phyloP scores from a whole-genome alignment of 2,797 vertebrate species.

The Enteromius fasciolatus region DNA sequence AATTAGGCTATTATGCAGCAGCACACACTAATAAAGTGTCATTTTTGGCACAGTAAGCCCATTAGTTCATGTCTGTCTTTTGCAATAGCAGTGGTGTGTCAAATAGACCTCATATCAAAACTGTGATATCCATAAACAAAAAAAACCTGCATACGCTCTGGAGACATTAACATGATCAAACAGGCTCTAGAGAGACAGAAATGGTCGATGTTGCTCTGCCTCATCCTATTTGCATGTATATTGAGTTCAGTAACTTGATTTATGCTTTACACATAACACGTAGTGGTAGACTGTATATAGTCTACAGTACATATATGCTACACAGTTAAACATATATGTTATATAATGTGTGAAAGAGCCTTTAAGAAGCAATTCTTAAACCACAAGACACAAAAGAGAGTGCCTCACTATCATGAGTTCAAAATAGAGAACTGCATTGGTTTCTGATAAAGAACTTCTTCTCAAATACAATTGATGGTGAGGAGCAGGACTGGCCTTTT shows the following conservation, averaged over 20 bases:
- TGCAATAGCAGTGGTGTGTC: neutral
- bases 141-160: neutral
- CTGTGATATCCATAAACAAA: conserved; percentile 10
- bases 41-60: neutral
- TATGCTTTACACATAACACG: neutral
- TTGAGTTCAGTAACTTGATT: conserved; percentile 30
- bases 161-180: conserved; percentile 7
- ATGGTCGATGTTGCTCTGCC: neutral
- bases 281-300: neutral
- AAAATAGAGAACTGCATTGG: conserved; percentile 19
- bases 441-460: conserved; percentile 55
- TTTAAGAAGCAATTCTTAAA: conserved; percentile 42
- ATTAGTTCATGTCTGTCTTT: neutral
- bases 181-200: neutral
- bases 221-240: conserved; percentile 44
- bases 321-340: neutral
- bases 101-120: neutral
- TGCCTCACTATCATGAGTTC: conserved; percentile 37
- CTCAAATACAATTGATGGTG: conserved; percentile 41
- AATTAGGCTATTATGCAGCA: neutral
- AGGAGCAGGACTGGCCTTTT: conserved; percentile 46
- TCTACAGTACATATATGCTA: neutral
- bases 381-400: conserved; percentile 36
- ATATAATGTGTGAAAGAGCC: neutral
- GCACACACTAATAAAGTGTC: neutral